Evolutionary conservation across 2,113 vertebrate species (phyloP).

Genomic region (Connochaetes taurinus): DNA sequence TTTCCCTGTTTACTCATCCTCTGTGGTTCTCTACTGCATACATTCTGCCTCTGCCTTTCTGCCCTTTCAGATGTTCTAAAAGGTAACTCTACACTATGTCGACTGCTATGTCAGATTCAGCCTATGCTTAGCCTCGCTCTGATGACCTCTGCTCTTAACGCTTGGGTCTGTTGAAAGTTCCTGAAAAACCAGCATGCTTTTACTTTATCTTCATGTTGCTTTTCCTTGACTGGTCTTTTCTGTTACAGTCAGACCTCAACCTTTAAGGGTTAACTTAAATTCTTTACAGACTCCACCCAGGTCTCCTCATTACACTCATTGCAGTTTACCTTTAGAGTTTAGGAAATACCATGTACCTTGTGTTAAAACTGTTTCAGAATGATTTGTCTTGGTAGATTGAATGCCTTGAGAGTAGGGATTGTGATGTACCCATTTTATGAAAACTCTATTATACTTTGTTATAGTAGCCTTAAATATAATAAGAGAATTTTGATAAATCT

Average conservation of each 20-base stretch:
- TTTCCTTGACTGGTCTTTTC: neutral
- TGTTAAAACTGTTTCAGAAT: conserved; percentile 6
- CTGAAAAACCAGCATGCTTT: neutral
- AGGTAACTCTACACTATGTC: neutral
- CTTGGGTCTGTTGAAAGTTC: neutral
- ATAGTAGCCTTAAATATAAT: conserved; percentile 8
- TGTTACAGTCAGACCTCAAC: neutral
- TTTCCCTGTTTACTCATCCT: neutral
- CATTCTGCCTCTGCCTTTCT: neutral
- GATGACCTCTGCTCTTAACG: neutral
- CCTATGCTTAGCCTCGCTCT: neutral
- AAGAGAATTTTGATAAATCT: conserved; percentile 18
- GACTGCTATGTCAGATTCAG: neutral
- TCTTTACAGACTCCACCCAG: neutral
- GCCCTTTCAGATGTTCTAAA: neutral
- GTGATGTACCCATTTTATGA: neutral
- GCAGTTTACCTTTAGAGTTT: neutral
- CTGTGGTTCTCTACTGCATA: neutral
- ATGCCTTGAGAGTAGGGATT: neutral
- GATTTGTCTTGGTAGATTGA: neutral
- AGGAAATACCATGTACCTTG: neutral
- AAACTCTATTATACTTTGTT: neutral
- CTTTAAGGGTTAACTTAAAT: conserved; percentile 8
- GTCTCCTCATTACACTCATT: neutral
- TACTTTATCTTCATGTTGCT: neutral